Evolutionary conservation across 2,888 invertebrate species (phyloP).

Genomic region (Thymelicus acteon): DNA sequence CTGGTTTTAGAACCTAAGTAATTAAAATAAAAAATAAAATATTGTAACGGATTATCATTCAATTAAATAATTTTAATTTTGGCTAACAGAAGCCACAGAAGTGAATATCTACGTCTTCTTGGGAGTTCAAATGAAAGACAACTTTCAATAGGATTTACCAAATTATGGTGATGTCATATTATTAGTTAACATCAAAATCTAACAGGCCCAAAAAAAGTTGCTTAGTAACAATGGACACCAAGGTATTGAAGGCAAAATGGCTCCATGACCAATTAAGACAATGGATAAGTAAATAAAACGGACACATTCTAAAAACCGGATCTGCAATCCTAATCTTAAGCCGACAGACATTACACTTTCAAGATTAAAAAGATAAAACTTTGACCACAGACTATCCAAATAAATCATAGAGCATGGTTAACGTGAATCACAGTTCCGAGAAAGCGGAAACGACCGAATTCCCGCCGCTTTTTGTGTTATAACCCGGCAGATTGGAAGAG

Average conservation of each 20-base stretch:
- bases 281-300: slow-evolving; percentile 1
- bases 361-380: slow-evolving; percentile 59
- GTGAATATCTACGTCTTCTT: too few relatives aligned
- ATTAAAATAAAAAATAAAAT: too few relatives aligned
- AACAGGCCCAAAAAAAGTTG: background rate
- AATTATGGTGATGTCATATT: too few relatives aligned
- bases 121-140: too few relatives aligned
- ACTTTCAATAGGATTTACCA: too few relatives aligned
- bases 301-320: slow-evolving; percentile 26
- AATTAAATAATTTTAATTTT: too few relatives aligned
- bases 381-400: slow-evolving; percentile 70
- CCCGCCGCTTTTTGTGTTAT: slow-evolving; percentile 70
- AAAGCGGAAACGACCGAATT: slow-evolving; percentile 82
- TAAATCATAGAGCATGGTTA: slow-evolving; percentile 77
- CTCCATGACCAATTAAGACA: background rate
- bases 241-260: background rate
- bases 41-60: too few relatives aligned
- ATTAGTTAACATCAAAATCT: background rate
- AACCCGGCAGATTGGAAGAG: slow-evolving; percentile 55
- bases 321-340: slow-evolving; percentile 21
- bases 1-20: background rate
- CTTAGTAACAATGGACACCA: background rate
- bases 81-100: too few relatives aligned
- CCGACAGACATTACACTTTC: slow-evolving; percentile 38
- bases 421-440: slow-evolving; percentile 80